Conservation (phyloP, 37 sponge, comb jelly and placozoan genomes). For the Axinella damicornis region DNA sequence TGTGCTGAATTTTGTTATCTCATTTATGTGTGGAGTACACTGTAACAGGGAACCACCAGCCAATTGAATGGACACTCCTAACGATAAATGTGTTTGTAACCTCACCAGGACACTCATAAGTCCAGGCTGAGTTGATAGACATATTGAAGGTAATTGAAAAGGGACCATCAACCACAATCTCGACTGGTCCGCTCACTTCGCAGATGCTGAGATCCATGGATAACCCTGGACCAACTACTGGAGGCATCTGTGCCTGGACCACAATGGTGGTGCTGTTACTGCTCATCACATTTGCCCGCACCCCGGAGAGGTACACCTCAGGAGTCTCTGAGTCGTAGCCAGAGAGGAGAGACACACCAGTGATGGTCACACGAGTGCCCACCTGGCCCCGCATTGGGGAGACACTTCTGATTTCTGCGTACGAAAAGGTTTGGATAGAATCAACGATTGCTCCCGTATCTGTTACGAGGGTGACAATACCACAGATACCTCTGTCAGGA, state of each 20-base stretch:
- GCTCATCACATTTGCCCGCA: too few species aligned
- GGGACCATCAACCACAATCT: background rate
- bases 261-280: slow-evolving; percentile 14
- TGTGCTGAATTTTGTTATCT: too few species aligned
- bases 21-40: too few species aligned
- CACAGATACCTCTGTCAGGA: background rate
- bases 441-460: slow-evolving; percentile 72
- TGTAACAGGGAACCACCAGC: too few species aligned
- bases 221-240: background rate
- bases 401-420: slow-evolving; percentile 31
- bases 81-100: slow-evolving; percentile 35
- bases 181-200: background rate
- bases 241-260: slow-evolving; percentile 28
- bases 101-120: slow-evolving; percentile 39
- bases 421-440: slow-evolving; percentile 24
- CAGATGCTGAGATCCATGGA: background rate
- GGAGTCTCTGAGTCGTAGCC: too few species aligned
- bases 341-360: too few species aligned
- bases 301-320: too few species aligned
- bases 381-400: slow-evolving; percentile 64
- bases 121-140: slow-evolving; percentile 32
- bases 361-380: too few species aligned
- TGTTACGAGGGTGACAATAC: slow-evolving; percentile 1
- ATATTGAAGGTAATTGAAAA: slow-evolving; percentile 13
- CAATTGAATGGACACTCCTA: too few species aligned